Evolutionary conservation across 2,888 invertebrate species (phyloP).

Genomic region (Leptinotarsa juncta): DNA sequence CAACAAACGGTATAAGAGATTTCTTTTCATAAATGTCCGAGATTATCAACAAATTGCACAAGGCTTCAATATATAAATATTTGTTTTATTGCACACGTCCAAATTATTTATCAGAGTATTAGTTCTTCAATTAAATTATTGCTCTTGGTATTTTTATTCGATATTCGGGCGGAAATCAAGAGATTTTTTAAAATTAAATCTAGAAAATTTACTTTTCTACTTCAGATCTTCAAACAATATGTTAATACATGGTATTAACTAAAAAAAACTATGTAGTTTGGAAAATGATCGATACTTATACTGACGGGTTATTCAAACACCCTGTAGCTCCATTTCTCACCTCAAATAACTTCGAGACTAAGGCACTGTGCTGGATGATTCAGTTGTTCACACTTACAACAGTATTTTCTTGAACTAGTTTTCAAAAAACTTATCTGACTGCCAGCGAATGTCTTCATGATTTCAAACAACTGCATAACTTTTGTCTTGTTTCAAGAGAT

Average conservation of each 20-base stretch:
- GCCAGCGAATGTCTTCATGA: no score
- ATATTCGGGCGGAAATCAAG: conserved; percentile 44
- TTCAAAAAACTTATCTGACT: no score
- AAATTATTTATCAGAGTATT: conserved; percentile 39
- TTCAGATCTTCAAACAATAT: conserved; percentile 34
- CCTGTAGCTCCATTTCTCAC: not conserved
- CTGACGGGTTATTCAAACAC: not conserved
- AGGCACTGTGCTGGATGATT: conserved; percentile 24
- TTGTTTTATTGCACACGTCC: conserved; percentile 50
- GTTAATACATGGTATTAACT: conserved; percentile 22
- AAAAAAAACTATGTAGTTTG: conserved; percentile 6
- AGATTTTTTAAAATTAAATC: conserved; percentile 33
- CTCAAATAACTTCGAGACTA: not conserved
- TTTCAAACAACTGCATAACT: no score
- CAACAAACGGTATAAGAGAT: conserved; percentile 50
- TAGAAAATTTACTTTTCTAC: conserved; percentile 24
- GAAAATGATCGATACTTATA: not conserved
- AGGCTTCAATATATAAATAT: conserved; percentile 40
- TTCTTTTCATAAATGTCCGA: conserved; percentile 46
- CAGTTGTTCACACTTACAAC: not conserved
- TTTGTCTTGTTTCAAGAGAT: no score
- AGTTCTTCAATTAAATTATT: conserved; percentile 33
- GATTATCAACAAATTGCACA: conserved; percentile 52
- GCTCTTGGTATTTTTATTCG: conserved; percentile 34
- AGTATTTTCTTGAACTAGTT: not conserved